Evolutionary conservation across 2,797 vertebrate genomes (phyloP).

Genomic region (Phalanger gymnotis): DNA sequence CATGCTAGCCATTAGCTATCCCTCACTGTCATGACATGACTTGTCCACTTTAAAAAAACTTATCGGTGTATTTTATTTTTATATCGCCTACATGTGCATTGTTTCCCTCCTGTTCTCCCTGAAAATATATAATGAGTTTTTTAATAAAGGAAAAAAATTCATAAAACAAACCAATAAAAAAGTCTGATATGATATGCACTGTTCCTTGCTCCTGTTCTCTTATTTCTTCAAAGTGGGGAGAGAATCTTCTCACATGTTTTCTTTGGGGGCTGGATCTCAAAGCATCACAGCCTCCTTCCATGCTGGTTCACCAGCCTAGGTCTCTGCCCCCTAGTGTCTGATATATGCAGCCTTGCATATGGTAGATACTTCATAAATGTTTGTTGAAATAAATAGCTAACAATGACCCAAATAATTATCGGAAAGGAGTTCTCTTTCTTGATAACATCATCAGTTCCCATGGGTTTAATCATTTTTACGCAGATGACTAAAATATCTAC

Average conservation of each 20-base stretch:
- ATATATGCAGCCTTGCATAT: not conserved
- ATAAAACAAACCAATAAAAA: not conserved
- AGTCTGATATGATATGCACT: not conserved
- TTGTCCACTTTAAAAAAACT: not conserved
- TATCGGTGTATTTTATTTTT: not conserved
- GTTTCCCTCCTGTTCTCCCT: no score
- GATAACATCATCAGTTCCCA: not conserved
- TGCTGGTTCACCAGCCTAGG: not conserved
- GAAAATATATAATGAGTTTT: not conserved
- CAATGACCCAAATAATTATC: not conserved
- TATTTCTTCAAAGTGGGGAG: not conserved
- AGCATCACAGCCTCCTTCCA: not conserved
- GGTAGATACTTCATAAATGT: not conserved
- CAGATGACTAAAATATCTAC: not conserved
- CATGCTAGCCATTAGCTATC: not conserved
- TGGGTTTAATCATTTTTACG: not conserved
- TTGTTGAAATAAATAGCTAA: not conserved
- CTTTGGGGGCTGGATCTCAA: not conserved
- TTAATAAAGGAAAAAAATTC: not conserved
- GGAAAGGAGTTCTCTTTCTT: not conserved
- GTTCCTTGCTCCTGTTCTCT: not conserved
- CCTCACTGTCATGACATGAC: not conserved
- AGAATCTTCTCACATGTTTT: not conserved
- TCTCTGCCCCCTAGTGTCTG: not conserved
- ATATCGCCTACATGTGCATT: no score